A percentile compares a stretch with the other conserved stretches of the same genome.
Evolutionary conservation across 1,140 invertebrate genomes (phyloP).

Genomic region (Danaus plexippus): DNA sequence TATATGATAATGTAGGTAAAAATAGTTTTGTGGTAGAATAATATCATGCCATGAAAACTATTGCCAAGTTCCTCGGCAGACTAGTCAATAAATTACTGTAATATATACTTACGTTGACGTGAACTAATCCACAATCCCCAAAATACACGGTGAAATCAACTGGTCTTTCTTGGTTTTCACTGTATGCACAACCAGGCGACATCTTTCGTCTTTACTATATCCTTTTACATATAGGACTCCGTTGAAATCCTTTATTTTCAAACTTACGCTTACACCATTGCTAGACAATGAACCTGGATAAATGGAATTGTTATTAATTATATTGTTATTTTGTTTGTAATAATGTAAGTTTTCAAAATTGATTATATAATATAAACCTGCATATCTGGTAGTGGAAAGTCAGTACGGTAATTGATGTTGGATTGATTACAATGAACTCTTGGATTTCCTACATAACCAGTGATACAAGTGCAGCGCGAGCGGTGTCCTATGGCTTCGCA

Average conservation of each 20-base stretch:
- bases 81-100: too few relatives aligned
- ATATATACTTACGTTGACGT: conserved; percentile 83
- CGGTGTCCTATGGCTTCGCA: conserved; percentile 86
- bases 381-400: conserved; percentile 89
- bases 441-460: conserved; percentile 80
- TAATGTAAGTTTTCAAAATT: background rate
- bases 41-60: background rate
- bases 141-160: conserved; percentile 94
- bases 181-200: conserved; percentile 84
- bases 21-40: background rate
- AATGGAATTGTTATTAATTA: background rate
- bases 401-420: conserved; percentile 75
- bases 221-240: conserved; percentile 95
- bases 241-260: conserved; percentile 89
- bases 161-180: conserved; percentile 77
- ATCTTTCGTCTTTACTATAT: conserved; percentile 92
- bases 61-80: background rate
- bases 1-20: background rate
- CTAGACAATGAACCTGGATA: conserved; percentile 82
- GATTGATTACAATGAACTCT: conserved; percentile 75
- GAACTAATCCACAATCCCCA: conserved; percentile 91
- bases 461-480: conserved; percentile 83
- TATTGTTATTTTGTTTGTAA: too few relatives aligned
- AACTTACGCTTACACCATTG: conserved; percentile 91
- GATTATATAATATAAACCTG: conserved; percentile 70